Evolutionary conservation across 2,113 vertebrate species (phyloP).

Genomic region (Sarotherodon lohbergeri): DNA sequence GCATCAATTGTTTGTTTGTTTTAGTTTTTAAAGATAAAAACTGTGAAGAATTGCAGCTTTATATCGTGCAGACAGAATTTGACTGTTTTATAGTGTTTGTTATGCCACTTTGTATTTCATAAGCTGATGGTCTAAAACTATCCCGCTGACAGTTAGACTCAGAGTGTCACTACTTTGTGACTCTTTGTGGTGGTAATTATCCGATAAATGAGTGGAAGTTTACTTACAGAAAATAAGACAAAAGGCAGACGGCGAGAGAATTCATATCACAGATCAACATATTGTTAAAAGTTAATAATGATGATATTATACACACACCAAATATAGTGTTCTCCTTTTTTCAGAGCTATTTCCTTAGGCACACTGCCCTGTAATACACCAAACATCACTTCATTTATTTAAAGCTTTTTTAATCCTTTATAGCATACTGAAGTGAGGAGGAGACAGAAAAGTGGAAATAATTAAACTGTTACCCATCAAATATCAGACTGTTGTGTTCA

Average conservation of each 20-base stretch:
- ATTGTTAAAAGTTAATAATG: neutral
- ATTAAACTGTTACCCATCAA: neutral
- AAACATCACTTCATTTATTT: neutral
- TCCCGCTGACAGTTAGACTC: neutral
- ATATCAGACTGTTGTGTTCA: neutral
- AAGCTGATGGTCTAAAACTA: neutral
- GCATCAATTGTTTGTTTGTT: neutral
- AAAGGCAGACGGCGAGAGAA: neutral
- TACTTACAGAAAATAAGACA: neutral
- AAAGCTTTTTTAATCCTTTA: neutral
- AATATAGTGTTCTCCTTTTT: neutral
- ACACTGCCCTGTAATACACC: neutral
- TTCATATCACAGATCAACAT: neutral
- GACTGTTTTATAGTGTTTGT: neutral
- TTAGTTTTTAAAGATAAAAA: neutral
- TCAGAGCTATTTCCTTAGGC: neutral
- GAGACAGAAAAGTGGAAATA: neutral
- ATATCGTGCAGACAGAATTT: neutral
- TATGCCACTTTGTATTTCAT: neutral
- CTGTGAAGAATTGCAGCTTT: neutral
- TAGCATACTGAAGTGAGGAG: neutral
- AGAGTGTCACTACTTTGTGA: neutral
- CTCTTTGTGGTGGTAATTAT: neutral
- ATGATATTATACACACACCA: neutral
- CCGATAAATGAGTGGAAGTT: neutral